phyloP scores from a whole-genome alignment of 2,888 invertebrate genomes.

The Exephanes ischioxanthus region DNA sequence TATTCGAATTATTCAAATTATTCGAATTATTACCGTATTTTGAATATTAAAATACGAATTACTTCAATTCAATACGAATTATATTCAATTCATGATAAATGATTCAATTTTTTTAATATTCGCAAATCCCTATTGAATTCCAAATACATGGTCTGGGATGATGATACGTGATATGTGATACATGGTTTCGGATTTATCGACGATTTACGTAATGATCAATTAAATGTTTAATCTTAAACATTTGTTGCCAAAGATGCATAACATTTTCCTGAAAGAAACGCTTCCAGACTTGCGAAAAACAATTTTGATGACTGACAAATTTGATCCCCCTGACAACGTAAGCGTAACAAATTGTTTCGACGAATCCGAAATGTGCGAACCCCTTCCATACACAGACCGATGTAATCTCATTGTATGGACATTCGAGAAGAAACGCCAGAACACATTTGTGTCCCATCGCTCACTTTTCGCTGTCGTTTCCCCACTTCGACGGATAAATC shows the following conservation, averaged over 20 bases:
- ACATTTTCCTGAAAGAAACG: not conserved
- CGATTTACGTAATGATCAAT: not conserved
- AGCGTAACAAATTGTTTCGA: not conserved
- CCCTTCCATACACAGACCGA: not conserved
- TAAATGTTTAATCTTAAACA: not conserved
- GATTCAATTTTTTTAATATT: no score
- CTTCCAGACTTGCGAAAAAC: not conserved
- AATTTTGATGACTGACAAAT: not conserved
- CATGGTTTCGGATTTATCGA: no score
- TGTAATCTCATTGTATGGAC: not conserved
- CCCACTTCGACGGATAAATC: not conserved
- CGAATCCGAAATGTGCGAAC: not conserved
- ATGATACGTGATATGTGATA: no score
- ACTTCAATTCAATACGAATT: no score
- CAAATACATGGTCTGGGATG: no score
- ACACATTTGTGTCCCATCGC: constrained; percentile 1
- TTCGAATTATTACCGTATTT: no score
- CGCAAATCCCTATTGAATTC: no score
- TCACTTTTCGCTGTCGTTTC: not conserved
- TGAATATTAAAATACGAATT: no score
- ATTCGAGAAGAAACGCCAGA: not conserved
- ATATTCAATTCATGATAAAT: no score
- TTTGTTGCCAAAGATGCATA: not conserved
- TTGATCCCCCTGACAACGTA: not conserved
- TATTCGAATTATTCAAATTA: no score